phyloP scores from a whole-genome alignment of 2,888 invertebrate species.

The Eumacrocentrus americanus region DNA sequence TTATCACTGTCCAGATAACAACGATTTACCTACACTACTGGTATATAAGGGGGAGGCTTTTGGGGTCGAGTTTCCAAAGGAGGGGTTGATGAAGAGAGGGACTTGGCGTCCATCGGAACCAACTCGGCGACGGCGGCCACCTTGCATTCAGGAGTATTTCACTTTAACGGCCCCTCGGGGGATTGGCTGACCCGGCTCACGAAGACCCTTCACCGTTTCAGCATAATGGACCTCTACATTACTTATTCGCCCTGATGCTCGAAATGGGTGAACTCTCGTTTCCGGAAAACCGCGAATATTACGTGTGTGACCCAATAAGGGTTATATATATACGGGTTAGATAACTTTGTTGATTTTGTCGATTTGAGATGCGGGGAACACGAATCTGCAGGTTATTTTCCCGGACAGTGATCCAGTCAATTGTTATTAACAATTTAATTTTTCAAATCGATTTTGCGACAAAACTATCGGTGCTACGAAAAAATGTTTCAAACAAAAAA shows the following conservation, averaged over 20 bases:
- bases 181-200: conserved; percentile 58
- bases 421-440: too few relatives aligned
- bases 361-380: too few relatives aligned
- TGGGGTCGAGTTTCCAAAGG: conserved; percentile 31
- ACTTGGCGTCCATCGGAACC: conserved; percentile 14
- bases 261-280: background rate
- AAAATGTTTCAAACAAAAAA: too few relatives aligned
- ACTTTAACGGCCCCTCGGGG: conserved; percentile 61
- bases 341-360: too few relatives aligned
- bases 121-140: conserved; percentile 50
- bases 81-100: conserved; percentile 35
- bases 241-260: conserved; percentile 58
- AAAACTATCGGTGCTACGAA: too few relatives aligned
- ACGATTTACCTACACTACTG: conserved; percentile 61
- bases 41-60: too few relatives aligned
- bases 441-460: too few relatives aligned
- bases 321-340: too few relatives aligned
- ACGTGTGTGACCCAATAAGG: too few relatives aligned
- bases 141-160: conserved; percentile 62
- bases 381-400: too few relatives aligned
- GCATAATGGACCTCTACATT: conserved; percentile 61
- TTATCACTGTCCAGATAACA: conserved; percentile 63
- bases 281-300: background rate
- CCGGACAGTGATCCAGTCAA: too few relatives aligned
- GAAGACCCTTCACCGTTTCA: conserved; percentile 58